Base-by-base conservation (phyloP, 2,888 invertebrate species). In the Aplocera efformata region DNA sequence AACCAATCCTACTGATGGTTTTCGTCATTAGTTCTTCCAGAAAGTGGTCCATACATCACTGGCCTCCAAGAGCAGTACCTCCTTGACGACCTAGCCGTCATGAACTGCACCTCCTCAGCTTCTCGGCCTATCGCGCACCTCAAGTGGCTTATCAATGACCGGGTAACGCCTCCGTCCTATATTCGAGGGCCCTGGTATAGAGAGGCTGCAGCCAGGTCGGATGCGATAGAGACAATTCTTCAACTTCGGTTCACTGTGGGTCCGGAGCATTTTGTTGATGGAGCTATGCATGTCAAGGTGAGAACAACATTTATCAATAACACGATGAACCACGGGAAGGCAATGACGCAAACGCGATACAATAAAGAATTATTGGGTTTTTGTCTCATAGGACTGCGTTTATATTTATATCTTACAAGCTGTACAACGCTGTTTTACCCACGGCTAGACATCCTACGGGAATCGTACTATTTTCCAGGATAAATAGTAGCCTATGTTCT, bases 111-210 rank as follows among this genome's bases (percentile, higher is more conserved):
- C 5, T 93, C 95, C 10, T 90, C 92, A 7, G 90, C 92, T 39
- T 95, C 96, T 21, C 92, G 93, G 53, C 96, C 96, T 1, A 93
- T 93, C 10, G 93, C 94, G 33, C 91, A 92, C 63, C 90, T 96
- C 45, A 92, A 91, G 62, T 96, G 96, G 96, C 92, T 93, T 79
- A 91, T 96, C 72, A 96, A 96, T 75, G 94, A 92, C 27, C 90
- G 91, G 61, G 92, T 91, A 55, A 91, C 90, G 3, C 85, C 90
- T 24, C 71, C 75, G 27, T 73, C 79, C 6, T 79, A 89, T 52
- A 53, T 91, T 26, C 66, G 69, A 3, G 89, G 90, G 0, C 90
- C 91, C 0, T 89, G 89, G 80, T 68, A 81, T 43, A 78, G 80
- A 38, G 74, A 83, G 32, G 76, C 86, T 3, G 80, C 82, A 10